These are phyloP conservation scores for Sebastes vulpes DNA, from an alignment of 2,797 vertebrate species.

Conservation along the genomic window DNA sequence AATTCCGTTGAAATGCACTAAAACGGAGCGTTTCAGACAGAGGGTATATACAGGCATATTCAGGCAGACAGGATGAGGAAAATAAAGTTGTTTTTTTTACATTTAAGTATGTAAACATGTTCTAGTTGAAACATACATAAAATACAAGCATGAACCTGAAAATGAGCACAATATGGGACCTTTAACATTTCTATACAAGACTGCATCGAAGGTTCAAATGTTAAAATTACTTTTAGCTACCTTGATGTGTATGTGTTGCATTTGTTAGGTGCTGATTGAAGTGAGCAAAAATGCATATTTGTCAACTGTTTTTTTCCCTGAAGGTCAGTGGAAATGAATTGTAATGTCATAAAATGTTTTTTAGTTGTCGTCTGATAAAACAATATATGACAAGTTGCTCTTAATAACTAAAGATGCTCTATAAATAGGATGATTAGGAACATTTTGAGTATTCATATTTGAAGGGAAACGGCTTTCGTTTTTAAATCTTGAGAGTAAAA, in stretches of 20 bases:
- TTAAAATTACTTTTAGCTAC: background rate
- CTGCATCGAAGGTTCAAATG: background rate
- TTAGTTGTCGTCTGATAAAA: background rate
- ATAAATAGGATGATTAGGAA: conserved; percentile 19
- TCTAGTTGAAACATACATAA: background rate
- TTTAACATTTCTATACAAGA: background rate
- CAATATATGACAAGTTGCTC: background rate
- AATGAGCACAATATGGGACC: too few relatives aligned
- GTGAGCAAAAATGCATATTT: conserved; percentile 16
- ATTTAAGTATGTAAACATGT: too few relatives aligned
- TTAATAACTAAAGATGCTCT: conserved; percentile 33
- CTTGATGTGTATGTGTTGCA: background rate
- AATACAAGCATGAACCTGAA: background rate
- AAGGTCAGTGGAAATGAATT: conserved; percentile 20
- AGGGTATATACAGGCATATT: too few relatives aligned
- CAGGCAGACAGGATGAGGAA: too few relatives aligned
- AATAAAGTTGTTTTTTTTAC: too few relatives aligned
- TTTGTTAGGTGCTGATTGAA: background rate
- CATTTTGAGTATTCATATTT: conserved; percentile 20
- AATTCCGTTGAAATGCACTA: too few relatives aligned
- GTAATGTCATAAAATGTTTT: conserved; percentile 14
- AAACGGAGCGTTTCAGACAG: too few relatives aligned
- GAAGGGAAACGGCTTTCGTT: background rate
- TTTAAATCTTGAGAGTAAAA: conserved; percentile 4
- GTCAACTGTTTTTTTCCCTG: background rate